Evolutionary conservation across 2,888 invertebrate species (phyloP).

Genomic region (Nemoura dubitans): DNA sequence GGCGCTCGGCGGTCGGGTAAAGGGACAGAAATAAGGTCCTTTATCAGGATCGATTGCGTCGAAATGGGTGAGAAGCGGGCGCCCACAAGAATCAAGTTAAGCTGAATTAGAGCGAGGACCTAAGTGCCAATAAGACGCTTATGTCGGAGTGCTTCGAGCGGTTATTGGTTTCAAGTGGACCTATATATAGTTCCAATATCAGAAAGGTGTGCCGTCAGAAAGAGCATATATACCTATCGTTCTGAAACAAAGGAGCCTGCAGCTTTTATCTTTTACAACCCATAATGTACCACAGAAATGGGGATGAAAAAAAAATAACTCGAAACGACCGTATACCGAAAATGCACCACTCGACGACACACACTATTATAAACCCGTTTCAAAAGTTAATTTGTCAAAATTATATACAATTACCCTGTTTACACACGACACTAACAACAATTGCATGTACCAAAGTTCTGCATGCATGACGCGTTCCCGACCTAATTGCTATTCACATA

Average conservation of each 20-base stretch:
- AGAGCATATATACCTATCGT: not conserved
- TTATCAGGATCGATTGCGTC: not conserved
- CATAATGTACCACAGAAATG: not conserved
- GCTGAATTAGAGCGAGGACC: not conserved
- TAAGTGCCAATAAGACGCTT: slow-evolving; percentile 14
- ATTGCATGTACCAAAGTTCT: not conserved
- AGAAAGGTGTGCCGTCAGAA: not conserved
- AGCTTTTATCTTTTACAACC: not conserved
- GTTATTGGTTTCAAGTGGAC: not conserved
- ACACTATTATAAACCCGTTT: not conserved
- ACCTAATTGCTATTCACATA: not conserved
- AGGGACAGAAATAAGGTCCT: not conserved
- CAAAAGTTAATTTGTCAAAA: not conserved
- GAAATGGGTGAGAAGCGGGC: not conserved
- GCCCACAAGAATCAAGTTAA: not conserved
- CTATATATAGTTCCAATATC: not conserved
- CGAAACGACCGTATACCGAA: too few relatives aligned
- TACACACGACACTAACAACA: not conserved
- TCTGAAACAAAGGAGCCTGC: not conserved
- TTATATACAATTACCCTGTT: not conserved
- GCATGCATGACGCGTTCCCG: not conserved
- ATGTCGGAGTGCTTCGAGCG: not conserved
- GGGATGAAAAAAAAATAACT: not conserved
- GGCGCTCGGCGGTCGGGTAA: not conserved
- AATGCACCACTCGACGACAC: not conserved